Base-by-base conservation (phyloP, 37 sponge, comb jelly and placozoan genomes). In the Halisarca cf. caerulea region DNA sequence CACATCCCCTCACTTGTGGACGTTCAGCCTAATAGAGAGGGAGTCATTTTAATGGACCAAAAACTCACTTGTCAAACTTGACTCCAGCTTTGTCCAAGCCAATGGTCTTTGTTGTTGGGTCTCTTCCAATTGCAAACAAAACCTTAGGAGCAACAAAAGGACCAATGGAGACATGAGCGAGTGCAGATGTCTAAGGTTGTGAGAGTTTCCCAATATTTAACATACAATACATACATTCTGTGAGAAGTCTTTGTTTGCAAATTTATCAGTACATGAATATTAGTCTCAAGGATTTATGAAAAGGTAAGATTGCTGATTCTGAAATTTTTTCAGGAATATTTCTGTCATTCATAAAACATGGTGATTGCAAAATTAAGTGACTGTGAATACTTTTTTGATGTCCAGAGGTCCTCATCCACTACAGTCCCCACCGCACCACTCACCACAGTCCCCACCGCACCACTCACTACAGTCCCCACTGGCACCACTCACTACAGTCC, bases 21-120 rank as follows among this genome's bases (percentile, higher is more conserved):
- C 11, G 51, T 14, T 11, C 51, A 47, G 3, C 35, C n/a, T 36
- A 70, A 32, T 36, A 70, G 32, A 66, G 25, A 11, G 32, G 24
- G 11, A 11, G 82, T 30, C 27, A 38, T n/a, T n/a, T n/a, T n/a
- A n/a, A n/a, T n/a, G n/a, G n/a, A n/a, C 14, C 80, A 54, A 2
- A 86, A 86, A 66, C 77, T 66, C 44, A 74, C 77, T 60, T 69
- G 80, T 86, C 88, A 25, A 55, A 82, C 66, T 88, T 85, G 37
- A 99, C 97, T 35, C 99, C 99, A 20, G 93, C 95, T 53, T 90
- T 88, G 58, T 96, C 99, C 43, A 96, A 89, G n/a, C 93, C 94
- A 24, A 99, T 82, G 0, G 42, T 68, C 15, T 85, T 84, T 0
- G 94, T 94, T 53, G 89, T 84, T 17, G 99, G 93, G 44, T 90